Conservation (phyloP, 2,797 vertebrate genomes). For the Mus spretus region DNA sequence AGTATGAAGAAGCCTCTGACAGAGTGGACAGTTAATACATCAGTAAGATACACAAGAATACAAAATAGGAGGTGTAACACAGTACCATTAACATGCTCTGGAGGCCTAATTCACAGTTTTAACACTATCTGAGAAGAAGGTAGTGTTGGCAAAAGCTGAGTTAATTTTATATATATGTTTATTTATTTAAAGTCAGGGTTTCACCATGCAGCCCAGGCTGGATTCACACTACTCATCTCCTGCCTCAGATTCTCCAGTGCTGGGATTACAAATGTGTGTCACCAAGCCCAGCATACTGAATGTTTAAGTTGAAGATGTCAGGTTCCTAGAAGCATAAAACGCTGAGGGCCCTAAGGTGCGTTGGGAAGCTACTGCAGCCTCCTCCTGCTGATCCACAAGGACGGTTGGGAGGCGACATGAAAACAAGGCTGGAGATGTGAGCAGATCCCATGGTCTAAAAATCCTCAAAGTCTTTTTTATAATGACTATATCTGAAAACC, state of each 20-base stretch:
- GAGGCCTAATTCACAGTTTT: neutral
- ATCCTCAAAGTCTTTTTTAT: neutral
- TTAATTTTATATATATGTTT: neutral
- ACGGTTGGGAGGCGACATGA: neutral
- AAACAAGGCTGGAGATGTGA: neutral
- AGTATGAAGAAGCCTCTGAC: neutral
- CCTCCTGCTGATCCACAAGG: neutral
- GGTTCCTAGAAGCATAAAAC: neutral
- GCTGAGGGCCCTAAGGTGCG: neutral
- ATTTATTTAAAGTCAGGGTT: neutral
- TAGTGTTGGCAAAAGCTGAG: neutral
- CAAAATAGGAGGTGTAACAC: neutral
- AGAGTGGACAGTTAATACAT: neutral
- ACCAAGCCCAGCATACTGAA: neutral
- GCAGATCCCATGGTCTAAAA: neutral
- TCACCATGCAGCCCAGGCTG: neutral
- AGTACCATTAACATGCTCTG: neutral
- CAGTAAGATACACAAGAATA: neutral
- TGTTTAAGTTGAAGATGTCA: neutral
- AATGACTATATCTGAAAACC: neutral
- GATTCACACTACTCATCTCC: neutral
- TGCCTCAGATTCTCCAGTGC: neutral
- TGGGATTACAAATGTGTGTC: neutral
- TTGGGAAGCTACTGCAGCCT: neutral
- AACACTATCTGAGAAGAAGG: neutral